Evolutionary conservation across 2,113 vertebrate species (phyloP).

Genomic region (Girardinichthys multiradiatus): DNA sequence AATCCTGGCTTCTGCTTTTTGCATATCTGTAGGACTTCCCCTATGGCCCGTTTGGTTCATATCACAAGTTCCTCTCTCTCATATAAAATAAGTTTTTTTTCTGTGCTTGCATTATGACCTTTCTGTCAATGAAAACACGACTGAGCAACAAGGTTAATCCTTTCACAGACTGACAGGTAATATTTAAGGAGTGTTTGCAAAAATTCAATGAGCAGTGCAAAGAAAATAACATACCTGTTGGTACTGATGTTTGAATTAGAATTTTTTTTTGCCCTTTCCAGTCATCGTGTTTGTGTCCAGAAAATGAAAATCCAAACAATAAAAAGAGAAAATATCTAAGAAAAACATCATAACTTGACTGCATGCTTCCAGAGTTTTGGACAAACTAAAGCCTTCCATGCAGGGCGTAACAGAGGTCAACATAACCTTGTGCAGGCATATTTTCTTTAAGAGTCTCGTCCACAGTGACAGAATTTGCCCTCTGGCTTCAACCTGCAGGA

Average conservation of each 20-base stretch:
- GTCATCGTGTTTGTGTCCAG: not conserved
- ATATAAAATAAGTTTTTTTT: slow-evolving; percentile 11
- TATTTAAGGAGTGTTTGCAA: slow-evolving; percentile 2
- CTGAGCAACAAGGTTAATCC: not conserved
- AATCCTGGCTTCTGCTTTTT: slow-evolving; percentile 27
- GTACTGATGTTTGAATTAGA: not conserved
- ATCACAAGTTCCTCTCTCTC: not conserved
- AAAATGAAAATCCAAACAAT: not conserved
- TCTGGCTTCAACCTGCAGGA: slow-evolving; percentile 38
- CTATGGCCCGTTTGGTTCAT: slow-evolving; percentile 5
- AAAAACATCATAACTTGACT: not conserved
- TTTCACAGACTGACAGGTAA: not conserved
- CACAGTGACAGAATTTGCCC: slow-evolving; percentile 58
- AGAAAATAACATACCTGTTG: not conserved
- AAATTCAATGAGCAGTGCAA: not conserved
- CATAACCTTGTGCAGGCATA: slow-evolving; percentile 9
- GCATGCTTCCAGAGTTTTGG: not conserved
- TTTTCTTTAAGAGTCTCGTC: slow-evolving; percentile 20
- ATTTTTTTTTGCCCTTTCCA: not conserved
- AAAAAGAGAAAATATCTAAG: not conserved
- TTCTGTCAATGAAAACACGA: slow-evolving; percentile 23
- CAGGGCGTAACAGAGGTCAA: slow-evolving; percentile 20
- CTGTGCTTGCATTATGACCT: not conserved
- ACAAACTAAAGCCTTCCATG: not conserved
- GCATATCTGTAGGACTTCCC: slow-evolving; percentile 11